Percentiles rank a stretch among this genome's conserved stretches.
Evolutionary conservation across 2,888 invertebrate genomes (phyloP).

Genomic region (Heterodera filipjevi): DNA sequence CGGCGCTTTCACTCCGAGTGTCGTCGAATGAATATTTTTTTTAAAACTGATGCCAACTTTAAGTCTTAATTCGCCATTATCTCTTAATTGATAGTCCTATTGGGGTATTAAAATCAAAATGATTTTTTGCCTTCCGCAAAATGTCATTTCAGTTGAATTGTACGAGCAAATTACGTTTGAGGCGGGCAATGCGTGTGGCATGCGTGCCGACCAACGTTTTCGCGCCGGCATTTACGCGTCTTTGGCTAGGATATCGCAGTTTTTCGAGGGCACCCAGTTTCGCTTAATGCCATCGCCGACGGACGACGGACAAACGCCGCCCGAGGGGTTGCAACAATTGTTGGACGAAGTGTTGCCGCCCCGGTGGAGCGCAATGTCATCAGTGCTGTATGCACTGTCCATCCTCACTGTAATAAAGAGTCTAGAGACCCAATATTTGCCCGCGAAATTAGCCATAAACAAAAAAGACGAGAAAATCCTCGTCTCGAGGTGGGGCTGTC

Average conservation of each 20-base stretch:
- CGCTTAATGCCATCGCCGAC: not conserved
- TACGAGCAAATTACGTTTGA: slow-evolving; percentile 31
- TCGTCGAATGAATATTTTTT: too few relatives aligned
- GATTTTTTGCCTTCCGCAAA: too few relatives aligned
- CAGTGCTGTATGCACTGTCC: slow-evolving; percentile 62
- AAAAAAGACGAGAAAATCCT: not conserved
- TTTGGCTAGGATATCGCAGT: slow-evolving; percentile 22
- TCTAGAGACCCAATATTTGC: too few relatives aligned
- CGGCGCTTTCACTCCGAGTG: not conserved
- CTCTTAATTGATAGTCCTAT: too few relatives aligned
- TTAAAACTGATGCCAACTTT: too few relatives aligned
- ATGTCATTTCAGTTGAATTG: slow-evolving; percentile 17
- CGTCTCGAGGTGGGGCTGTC: too few relatives aligned
- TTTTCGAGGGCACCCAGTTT: slow-evolving; percentile 25
- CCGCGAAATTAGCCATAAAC: too few relatives aligned
- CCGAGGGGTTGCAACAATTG: slow-evolving; percentile 20
- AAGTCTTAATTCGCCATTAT: too few relatives aligned
- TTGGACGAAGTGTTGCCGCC: slow-evolving; percentile 53
- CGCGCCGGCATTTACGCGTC: slow-evolving; percentile 16
- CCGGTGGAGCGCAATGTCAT: slow-evolving; percentile 57
- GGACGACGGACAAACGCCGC: slow-evolving; percentile 6
- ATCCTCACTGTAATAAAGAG: slow-evolving; percentile 50
- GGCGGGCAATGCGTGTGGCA: slow-evolving; percentile 23
- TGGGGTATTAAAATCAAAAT: too few relatives aligned
- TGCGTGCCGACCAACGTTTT: slow-evolving; percentile 8